A percentile compares a stretch with the other conserved stretches of the same genome.
Conservation (phyloP, 2,888 invertebrate species). For the Diploptera punctata region DNA sequence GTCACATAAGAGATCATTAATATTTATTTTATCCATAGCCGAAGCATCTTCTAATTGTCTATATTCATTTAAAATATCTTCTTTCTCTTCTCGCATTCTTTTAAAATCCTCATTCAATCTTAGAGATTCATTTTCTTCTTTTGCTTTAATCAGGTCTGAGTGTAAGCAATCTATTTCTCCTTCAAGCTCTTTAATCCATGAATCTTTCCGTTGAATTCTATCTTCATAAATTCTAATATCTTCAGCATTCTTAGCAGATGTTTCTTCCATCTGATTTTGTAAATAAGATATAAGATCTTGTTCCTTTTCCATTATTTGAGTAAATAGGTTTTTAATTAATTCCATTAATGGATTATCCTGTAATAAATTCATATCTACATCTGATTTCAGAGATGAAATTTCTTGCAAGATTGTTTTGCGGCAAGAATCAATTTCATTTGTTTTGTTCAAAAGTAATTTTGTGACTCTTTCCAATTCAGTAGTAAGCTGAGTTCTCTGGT, state of each 20-base stretch:
- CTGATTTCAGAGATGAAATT: background rate
- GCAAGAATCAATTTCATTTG: background rate
- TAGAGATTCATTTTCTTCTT: constrained; percentile 31
- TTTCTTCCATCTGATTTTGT: background rate
- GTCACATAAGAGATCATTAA: background rate
- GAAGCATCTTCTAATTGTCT: constrained; percentile 48
- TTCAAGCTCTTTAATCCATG: constrained; percentile 46
- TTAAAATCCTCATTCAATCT: constrained; percentile 27
- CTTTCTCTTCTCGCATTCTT: constrained; percentile 47
- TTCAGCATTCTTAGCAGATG: background rate
- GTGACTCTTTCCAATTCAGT: background rate
- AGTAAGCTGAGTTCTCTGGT: too few relatives aligned
- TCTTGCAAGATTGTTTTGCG: background rate
- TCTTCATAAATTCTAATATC: background rate
- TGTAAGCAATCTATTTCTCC: constrained; percentile 48
- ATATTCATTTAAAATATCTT: constrained; percentile 43
- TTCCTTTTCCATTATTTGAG: background rate
- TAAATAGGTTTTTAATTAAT: background rate
- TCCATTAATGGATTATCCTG: background rate
- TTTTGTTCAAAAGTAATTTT: background rate
- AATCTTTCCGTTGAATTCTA: background rate
- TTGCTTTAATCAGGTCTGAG: constrained; percentile 43
- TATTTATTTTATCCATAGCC: constrained; percentile 29
- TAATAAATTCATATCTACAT: background rate
- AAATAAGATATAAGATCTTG: background rate